These are phyloP conservation scores for Trichopria drosophilae DNA, from an alignment of 2,888 invertebrate genomes.

Conservation along the genomic window DNA sequence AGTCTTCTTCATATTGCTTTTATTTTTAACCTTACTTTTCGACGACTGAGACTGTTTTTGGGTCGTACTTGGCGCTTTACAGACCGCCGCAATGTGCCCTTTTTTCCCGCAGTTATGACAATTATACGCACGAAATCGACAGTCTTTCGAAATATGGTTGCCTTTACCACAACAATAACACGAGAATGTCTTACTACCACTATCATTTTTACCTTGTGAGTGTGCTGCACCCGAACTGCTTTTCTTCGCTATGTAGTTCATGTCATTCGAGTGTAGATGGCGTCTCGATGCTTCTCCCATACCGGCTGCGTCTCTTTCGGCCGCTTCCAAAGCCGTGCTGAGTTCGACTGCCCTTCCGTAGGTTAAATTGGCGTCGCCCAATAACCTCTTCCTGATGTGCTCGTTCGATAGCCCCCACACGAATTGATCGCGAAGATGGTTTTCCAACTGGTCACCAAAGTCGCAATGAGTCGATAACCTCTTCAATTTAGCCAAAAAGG, in stretches of 20 bases:
- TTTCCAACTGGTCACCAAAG: no score
- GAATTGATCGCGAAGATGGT: neutral
- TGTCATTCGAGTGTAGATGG: no score
- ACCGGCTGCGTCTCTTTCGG: neutral
- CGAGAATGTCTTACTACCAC: neutral
- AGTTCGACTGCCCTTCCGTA: neutral
- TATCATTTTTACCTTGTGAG: neutral
- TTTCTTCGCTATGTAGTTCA: no score
- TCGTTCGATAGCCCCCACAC: neutral
- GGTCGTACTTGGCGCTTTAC: neutral
- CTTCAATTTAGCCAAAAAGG: constrained; percentile 22
- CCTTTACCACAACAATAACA: constrained; percentile 4
- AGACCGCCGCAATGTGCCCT: neutral
- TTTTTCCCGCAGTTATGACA: constrained; percentile 5
- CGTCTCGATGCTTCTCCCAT: neutral
- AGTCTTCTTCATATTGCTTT: no score
- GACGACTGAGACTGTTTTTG: no score
- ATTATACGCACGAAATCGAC: neutral
- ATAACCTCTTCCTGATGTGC: neutral
- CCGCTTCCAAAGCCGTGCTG: neutral
- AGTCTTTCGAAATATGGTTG: neutral
- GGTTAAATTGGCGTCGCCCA: neutral
- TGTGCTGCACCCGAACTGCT: no score
- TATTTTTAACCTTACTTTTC: neutral
- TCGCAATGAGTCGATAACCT: no score